These are phyloP conservation scores for Opisthograptis luteolata DNA, from an alignment of 2,888 invertebrate species.

Conservation along the genomic window DNA sequence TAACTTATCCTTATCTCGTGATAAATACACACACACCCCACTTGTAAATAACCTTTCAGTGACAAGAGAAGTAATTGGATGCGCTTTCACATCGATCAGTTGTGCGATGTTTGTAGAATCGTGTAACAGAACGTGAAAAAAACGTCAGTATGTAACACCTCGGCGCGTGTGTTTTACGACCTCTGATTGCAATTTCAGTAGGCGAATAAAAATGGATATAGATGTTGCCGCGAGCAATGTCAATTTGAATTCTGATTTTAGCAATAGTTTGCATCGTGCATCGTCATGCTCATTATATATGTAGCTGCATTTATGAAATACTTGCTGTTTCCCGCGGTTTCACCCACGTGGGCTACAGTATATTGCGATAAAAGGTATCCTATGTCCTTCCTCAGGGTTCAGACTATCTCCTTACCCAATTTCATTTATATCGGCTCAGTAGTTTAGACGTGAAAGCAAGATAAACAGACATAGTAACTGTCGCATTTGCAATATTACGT, in stretches of 20 bases:
- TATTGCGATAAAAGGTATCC: too few species aligned
- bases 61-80: slow-evolving; percentile 73
- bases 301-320: not conserved
- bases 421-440: too few species aligned
- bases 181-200: slow-evolving; percentile 18
- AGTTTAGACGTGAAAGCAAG: too few species aligned
- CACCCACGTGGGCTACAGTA: too few species aligned
- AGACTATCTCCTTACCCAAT: too few species aligned
- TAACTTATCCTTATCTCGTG: slow-evolving; percentile 52
- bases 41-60: slow-evolving; percentile 69
- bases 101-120: slow-evolving; percentile 52
- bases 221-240: slow-evolving; percentile 6
- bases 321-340: too few species aligned
- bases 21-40: slow-evolving; percentile 63
- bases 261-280: too few species aligned
- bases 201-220: slow-evolving; percentile 10
- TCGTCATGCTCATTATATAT: too few species aligned
- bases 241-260: slow-evolving; percentile 8
- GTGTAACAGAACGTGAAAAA: slow-evolving; percentile 48
- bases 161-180: slow-evolving; percentile 17
- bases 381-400: too few species aligned
- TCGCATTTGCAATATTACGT: too few species aligned
- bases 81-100: slow-evolving; percentile 63
- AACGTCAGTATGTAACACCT: slow-evolving; percentile 35
- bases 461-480: too few species aligned